Evolutionary conservation across 2,888 invertebrate genomes (phyloP).

Genomic region (Macaria notata): DNA sequence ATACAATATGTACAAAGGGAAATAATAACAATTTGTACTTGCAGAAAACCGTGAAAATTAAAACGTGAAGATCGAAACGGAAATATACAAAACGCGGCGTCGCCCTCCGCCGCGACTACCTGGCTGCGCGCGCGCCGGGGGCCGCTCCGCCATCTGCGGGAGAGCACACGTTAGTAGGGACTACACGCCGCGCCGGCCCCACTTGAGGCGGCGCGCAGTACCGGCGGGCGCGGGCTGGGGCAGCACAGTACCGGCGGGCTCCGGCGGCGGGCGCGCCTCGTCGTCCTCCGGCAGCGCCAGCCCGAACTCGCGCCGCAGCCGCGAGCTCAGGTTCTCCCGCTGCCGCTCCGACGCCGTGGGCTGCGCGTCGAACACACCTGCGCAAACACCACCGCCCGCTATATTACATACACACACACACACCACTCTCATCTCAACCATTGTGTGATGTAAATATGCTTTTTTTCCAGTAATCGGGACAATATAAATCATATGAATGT

Average conservation of each 20-base stretch:
- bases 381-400: conserved; percentile 30
- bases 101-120: conserved; percentile 54
- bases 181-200: conserved; percentile 28
- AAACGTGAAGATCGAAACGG: conserved; percentile 59
- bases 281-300: conserved; percentile 82
- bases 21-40: conserved; percentile 83
- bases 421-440: too few species aligned
- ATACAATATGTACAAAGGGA: conserved; percentile 81
- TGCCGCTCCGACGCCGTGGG: conserved; percentile 93
- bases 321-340: conserved; percentile 92
- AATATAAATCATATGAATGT: too few species aligned
- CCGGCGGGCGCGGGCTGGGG: neutral
- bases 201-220: conserved; percentile 5
- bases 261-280: too few species aligned
- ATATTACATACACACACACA: too few species aligned
- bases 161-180: conserved; percentile 37
- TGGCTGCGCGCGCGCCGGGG: conserved; percentile 57
- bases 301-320: conserved; percentile 92
- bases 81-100: conserved; percentile 65
- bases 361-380: conserved; percentile 90
- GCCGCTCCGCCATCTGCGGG: conserved; percentile 54
- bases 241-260: neutral
- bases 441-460: too few species aligned
- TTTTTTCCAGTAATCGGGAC: too few species aligned
- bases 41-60: conserved; percentile 77